Evolutionary conservation across 2,888 invertebrate species (phyloP).

Genomic region (Philhelius pedissequus): DNA sequence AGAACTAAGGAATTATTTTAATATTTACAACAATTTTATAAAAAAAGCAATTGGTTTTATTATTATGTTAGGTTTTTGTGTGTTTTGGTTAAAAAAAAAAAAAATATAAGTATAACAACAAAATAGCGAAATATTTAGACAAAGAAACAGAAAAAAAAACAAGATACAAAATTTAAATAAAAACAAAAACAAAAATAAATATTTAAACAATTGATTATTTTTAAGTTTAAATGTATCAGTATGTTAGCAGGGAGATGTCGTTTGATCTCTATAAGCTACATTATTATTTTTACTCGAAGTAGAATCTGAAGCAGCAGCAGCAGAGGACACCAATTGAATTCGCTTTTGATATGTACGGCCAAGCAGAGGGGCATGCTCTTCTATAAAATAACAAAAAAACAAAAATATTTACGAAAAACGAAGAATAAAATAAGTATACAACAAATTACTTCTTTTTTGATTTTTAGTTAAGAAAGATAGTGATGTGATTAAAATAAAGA

Average conservation of each 20-base stretch:
- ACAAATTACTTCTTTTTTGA: constrained; percentile 8
- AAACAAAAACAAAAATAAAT: background rate
- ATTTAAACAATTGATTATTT: constrained; percentile 10
- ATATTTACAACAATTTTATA: constrained; percentile 18
- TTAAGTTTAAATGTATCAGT: constrained; percentile 19
- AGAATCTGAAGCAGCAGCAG: constrained; percentile 69
- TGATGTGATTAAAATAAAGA: background rate
- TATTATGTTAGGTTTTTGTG: background rate
- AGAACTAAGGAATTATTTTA: background rate
- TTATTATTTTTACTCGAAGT: constrained; percentile 70
- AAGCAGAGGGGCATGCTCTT: constrained; percentile 81
- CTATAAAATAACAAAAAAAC: constrained; percentile 76
- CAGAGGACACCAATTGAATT: constrained; percentile 70
- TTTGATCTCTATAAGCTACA: constrained; percentile 70
- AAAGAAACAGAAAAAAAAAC: too few species aligned
- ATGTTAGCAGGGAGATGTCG: constrained; percentile 71
- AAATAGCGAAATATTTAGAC: background rate
- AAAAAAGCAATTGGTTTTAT: constrained; percentile 1
- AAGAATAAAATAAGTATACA: constrained; percentile 65
- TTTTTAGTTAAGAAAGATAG: background rate
- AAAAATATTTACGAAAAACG: constrained; percentile 72
- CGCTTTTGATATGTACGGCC: constrained; percentile 77
- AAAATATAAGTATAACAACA: constrained; percentile 13
- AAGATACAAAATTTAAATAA: background rate
- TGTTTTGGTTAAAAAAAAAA: background rate